These are phyloP conservation scores for Gallinago solitaria DNA, from an alignment of 2,797 vertebrate genomes.

Conservation along the genomic window DNA sequence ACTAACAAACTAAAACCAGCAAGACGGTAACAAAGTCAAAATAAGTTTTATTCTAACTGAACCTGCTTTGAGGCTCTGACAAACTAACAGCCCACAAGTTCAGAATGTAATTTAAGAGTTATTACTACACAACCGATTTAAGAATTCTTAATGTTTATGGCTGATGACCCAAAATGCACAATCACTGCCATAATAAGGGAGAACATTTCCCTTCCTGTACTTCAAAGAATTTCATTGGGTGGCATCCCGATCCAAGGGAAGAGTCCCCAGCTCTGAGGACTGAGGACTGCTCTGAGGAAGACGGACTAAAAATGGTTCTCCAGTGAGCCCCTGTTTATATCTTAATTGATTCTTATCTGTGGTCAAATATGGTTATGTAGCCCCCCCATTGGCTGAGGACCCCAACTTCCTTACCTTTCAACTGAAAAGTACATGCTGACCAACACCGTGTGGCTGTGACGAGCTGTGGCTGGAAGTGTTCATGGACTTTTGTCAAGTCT, in stretches of 20 bases:
- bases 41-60: neutral
- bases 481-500: neutral
- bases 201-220: neutral
- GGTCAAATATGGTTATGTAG: neutral
- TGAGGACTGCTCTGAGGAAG: neutral
- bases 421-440: neutral
- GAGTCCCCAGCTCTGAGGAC: neutral
- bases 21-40: neutral
- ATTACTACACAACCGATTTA: neutral
- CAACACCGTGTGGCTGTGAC: neutral
- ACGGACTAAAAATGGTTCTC: neutral
- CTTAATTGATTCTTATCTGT: neutral
- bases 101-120: neutral
- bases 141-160: neutral
- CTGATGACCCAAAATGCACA: too few species aligned
- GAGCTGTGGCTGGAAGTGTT: neutral
- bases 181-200: neutral
- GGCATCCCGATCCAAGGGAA: neutral
- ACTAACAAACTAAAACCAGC: neutral
- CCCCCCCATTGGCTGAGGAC: neutral
- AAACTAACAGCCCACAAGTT: neutral
- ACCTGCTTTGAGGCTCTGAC: neutral
- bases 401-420: neutral
- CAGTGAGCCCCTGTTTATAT: neutral
- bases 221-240: neutral